phyloP scores from a whole-genome alignment of 2,113 vertebrate genomes.

The Galemys pyrenaicus region DNA sequence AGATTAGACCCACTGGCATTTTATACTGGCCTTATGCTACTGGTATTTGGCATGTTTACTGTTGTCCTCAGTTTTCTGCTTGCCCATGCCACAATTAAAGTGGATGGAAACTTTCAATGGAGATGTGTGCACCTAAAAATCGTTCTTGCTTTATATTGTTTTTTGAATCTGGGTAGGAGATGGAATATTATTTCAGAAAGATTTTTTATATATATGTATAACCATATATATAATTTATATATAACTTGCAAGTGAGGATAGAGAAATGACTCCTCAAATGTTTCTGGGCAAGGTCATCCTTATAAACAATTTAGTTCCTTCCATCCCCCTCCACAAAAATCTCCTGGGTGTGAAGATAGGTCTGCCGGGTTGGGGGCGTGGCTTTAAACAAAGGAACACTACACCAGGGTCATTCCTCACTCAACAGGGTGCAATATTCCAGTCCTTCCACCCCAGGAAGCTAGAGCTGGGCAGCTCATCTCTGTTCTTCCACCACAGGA shows the following conservation, averaged over 20 bases:
- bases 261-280: background rate
- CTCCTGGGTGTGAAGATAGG: background rate
- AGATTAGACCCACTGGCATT: background rate
- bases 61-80: background rate
- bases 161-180: slow-evolving; percentile 13
- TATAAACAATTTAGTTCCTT: background rate
- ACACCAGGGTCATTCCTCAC: background rate
- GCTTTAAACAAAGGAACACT: background rate
- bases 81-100: background rate
- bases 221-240: no score
- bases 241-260: background rate
- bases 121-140: background rate
- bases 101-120: background rate
- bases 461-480: rapidly evolving
- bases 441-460: background rate
- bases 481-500: background rate
- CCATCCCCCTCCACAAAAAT: no score
- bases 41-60: background rate
- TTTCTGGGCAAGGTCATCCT: background rate
- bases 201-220: no score
- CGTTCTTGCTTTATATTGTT: background rate
- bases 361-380: background rate
- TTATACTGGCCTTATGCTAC: no score
- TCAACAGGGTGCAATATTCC: background rate
- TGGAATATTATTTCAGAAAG: background rate